A percentile compares a stretch with the other conserved stretches of the same genome.
These are phyloP conservation scores for Rhopalosiphum nymphaeae DNA, from an alignment of 2,888 invertebrate species.

Conservation along the genomic window DNA sequence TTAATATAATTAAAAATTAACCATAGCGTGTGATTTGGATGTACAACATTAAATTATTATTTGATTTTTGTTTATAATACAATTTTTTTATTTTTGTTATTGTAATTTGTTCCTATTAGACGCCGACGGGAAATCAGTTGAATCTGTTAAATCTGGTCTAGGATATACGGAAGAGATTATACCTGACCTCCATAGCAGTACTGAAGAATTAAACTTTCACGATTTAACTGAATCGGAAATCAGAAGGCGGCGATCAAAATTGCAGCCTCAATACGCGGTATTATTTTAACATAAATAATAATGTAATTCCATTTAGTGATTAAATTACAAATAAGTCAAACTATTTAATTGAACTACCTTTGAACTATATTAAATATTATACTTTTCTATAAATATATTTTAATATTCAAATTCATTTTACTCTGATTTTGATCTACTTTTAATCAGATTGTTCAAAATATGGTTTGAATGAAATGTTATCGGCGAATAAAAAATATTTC, in stretches of 20 bases:
- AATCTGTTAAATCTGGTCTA: slow-evolving; percentile 69
- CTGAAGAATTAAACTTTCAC: slow-evolving; percentile 87
- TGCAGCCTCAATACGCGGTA: slow-evolving; percentile 64
- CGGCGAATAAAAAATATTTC: neutral
- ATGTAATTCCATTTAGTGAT: neutral
- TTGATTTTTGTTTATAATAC: neutral
- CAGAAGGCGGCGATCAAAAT: slow-evolving; percentile 66
- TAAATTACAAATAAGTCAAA: neutral
- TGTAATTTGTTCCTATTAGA: slow-evolving; percentile 37
- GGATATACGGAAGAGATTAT: slow-evolving; percentile 79
- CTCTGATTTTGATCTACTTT: neutral
- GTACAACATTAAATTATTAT: neutral
- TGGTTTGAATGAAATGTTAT: neutral
- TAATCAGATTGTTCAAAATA: neutral
- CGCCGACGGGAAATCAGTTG: slow-evolving; percentile 54
- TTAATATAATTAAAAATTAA: slow-evolving; percentile 2
- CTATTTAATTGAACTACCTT: neutral
- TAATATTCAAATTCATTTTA: neutral
- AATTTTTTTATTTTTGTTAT: neutral
- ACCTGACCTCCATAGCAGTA: slow-evolving; percentile 87
- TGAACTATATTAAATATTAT: neutral
- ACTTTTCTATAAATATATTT: neutral
- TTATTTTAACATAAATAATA: neutral
- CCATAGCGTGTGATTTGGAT: neutral
- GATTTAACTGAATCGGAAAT: slow-evolving; percentile 73